These are phyloP conservation scores for Vidua macroura DNA, from an alignment of 2,113 vertebrate species.

Conservation along the genomic window DNA sequence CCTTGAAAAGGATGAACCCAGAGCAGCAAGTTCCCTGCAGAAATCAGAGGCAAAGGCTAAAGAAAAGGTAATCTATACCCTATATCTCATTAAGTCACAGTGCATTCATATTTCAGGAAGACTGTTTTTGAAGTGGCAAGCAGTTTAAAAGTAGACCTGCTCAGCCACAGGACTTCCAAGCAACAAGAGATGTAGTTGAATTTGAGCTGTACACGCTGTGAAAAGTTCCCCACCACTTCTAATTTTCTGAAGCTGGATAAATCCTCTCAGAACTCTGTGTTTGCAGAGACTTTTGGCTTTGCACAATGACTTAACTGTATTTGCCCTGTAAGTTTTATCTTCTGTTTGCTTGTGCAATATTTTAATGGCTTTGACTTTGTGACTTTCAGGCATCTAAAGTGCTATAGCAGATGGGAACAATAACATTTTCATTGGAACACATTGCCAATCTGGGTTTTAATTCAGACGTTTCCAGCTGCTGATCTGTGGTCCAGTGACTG, in stretches of 20 bases:
- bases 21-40: not conserved
- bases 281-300: not conserved
- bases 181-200: not conserved
- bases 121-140: not conserved
- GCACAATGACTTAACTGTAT: not conserved
- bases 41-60: not conserved
- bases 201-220: not conserved
- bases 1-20: not conserved
- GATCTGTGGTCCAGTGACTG: not conserved
- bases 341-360: not conserved
- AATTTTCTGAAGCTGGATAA: not conserved
- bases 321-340: not conserved
- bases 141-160: not conserved
- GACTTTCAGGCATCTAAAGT: not conserved
- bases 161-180: not conserved
- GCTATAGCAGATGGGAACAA: not conserved
- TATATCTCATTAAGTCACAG: not conserved
- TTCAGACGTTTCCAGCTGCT: not conserved
- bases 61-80: not conserved
- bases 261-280: not conserved
- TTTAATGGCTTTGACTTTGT: slow-evolving; percentile 13
- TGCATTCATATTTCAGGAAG: not conserved
- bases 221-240: not conserved
- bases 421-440: not conserved
- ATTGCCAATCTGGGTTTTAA: not conserved